Evolutionary conservation across 1,140 invertebrate genomes (phyloP).

Genomic region (Leptinotarsa undecemlineata): DNA sequence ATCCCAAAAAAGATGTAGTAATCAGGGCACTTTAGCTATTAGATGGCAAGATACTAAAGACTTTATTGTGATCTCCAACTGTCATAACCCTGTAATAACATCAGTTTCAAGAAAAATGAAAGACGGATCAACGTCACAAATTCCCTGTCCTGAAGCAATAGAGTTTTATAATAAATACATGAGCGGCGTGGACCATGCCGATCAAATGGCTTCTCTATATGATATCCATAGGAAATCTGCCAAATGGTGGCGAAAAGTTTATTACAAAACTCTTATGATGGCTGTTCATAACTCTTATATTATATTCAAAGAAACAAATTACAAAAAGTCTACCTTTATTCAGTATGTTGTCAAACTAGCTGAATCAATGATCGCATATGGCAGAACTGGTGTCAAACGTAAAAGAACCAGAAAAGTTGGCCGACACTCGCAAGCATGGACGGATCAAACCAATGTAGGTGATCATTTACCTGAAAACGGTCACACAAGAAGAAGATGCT

Average conservation of each 20-base stretch:
- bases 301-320: not conserved
- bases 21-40: no score
- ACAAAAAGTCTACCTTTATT: not conserved
- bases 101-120: not conserved
- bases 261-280: conserved; percentile 8
- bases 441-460: not conserved
- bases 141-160: not conserved
- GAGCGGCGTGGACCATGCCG: conserved; percentile 1
- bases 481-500: not conserved
- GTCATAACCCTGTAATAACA: not conserved
- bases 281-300: not conserved
- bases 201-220: not conserved
- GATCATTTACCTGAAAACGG: not conserved
- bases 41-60: conserved; percentile 3
- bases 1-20: not conserved
- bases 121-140: not conserved
- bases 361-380: not conserved
- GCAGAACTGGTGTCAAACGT: not conserved
- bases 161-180: conserved; percentile 18
- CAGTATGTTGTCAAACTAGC: not conserved
- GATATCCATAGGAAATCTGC: not conserved
- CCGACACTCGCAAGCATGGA: not conserved
- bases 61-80: not conserved
- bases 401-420: not conserved
- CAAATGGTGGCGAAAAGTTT: conserved; percentile 18